Conservation (phyloP, 2,888 invertebrate genomes). For the Lepetodrilus schrolli region DNA sequence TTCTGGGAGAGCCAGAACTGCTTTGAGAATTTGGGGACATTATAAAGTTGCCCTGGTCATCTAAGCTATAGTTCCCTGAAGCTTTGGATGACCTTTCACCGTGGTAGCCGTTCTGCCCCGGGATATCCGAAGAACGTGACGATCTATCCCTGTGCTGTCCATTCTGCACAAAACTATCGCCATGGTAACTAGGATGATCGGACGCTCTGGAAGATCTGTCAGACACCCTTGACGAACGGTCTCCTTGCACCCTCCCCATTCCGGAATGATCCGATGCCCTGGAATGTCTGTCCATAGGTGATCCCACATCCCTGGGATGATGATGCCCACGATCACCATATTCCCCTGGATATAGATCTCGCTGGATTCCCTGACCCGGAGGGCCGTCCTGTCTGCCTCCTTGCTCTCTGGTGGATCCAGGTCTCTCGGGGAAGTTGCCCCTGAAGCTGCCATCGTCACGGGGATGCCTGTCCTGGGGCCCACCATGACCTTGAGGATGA, state of each 20-base stretch:
- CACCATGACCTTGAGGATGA: too few relatives aligned
- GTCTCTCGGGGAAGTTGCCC: too few relatives aligned
- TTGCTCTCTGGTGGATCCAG: not conserved
- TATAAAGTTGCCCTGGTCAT: slow-evolving; percentile 3
- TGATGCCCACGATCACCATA: not conserved
- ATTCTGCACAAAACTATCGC: too few relatives aligned
- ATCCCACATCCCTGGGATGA: not conserved
- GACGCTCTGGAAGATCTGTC: slow-evolving; percentile 3
- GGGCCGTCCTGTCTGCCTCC: not conserved
- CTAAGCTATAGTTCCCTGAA: not conserved
- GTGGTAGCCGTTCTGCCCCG: not conserved
- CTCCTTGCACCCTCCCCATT: not conserved
- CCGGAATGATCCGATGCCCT: slow-evolving; percentile 22
- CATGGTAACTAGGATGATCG: not conserved
- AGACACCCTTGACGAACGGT: not conserved
- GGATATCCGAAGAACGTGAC: slow-evolving; percentile 5
- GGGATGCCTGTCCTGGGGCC: too few relatives aligned
- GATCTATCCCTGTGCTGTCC: not conserved
- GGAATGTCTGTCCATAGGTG: slow-evolving; percentile 1
- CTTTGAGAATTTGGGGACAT: not conserved
- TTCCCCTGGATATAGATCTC: not conserved
- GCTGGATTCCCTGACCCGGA: not conserved
- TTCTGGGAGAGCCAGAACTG: not conserved
- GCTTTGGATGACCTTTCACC: slow-evolving; percentile 15
- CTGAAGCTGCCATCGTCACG: too few relatives aligned